Evolutionary conservation across 2,113 vertebrate species (phyloP), one percentile per base, ranked within the genome.

Genomic region (Hippocampus barbouri): DNA sequence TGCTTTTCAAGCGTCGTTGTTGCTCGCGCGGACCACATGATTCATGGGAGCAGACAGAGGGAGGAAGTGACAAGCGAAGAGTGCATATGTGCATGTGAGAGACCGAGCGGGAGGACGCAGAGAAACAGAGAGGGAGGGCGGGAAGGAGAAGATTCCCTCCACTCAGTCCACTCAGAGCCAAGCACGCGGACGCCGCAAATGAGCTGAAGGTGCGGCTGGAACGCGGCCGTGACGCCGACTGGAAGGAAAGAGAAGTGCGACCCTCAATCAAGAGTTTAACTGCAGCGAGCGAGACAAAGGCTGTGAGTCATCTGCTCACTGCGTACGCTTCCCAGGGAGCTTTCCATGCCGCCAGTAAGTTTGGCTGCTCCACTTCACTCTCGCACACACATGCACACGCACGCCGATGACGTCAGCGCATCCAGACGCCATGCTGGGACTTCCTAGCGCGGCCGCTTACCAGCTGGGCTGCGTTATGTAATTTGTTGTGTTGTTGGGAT

Each of bases 381-480:
- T 8, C 49, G 8, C 49, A 20, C 49, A 4, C 49, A 21, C 49
- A 21, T 8, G n/a, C 53, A 56, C 21, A 54, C 21, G 8, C 53
- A 9, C 51, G 15, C 5, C n/a, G 10, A 67, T 73, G 69, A 79
- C 75, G 23, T 70, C 49, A 69, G 74, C n/a, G 59, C 8, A 18
- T 57, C 49, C 61, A 7, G 73, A 34, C 66, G 56, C 62, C 73
- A 51, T 4, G n/a, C 59, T 40, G 65, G 53, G 70, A 71, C 75
- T 66, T 67, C 70, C 68, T 70, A 53, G 69, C 74, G 21, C 2
- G 11, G 8, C 59, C 65, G 18, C 49, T 53, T 38, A 51, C 49
- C 86, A 81, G 81, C 85, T 79, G 83, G 79, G 68, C 20, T 71
- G 76, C 59, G 78, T 88, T 89, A 88, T 87, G 86, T 87, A 83